These are phyloP conservation scores for Glaucidium brasilianum DNA, from an alignment of 2,113 vertebrate genomes.

Conservation along the genomic window DNA sequence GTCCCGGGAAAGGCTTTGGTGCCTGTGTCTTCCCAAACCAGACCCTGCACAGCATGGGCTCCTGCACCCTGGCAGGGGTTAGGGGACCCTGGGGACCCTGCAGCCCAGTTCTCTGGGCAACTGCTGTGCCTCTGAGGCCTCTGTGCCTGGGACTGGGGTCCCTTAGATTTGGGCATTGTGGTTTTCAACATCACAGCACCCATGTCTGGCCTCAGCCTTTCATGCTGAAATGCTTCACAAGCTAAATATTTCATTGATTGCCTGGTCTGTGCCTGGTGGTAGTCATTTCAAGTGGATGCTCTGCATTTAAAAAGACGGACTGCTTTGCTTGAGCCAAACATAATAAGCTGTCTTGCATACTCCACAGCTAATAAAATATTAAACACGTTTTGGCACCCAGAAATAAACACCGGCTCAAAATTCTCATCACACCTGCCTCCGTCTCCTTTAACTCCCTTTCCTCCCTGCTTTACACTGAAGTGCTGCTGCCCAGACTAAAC, in stretches of 20 bases:
- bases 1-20: neutral
- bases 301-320: neutral
- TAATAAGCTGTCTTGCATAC: neutral
- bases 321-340: neutral
- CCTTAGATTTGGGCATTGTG: neutral
- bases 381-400: neutral
- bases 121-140: neutral
- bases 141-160: neutral
- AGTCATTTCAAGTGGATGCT: neutral
- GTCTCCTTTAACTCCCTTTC: neutral
- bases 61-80: neutral
- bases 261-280: neutral
- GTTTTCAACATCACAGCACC: neutral
- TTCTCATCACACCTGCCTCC: neutral
- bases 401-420: neutral
- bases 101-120: accelerated
- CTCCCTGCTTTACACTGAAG: neutral
- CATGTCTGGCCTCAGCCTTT: neutral
- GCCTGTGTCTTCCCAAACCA: neutral
- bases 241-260: neutral
- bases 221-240: neutral
- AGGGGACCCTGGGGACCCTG: neutral
- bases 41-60: accelerated
- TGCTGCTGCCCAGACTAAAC: neutral
- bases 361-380: conserved; percentile 31